Evolutionary conservation across 2,888 invertebrate genomes (phyloP).

Genomic region (Mythimna pallens): DNA sequence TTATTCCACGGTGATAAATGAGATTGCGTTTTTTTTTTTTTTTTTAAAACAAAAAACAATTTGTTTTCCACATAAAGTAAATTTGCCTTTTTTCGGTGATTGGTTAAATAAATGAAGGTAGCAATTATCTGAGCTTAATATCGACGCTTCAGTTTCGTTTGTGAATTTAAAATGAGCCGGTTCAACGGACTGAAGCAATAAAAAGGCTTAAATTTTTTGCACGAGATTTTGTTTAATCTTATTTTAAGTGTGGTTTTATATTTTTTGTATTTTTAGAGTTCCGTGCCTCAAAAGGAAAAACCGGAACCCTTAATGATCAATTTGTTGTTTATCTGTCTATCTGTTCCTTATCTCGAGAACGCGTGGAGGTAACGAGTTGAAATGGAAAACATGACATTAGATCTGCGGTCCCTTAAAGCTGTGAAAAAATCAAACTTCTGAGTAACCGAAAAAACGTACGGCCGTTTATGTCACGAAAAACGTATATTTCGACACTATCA

Average conservation of each 20-base stretch:
- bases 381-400: no score
- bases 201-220: slow-evolving; percentile 22
- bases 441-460: no score
- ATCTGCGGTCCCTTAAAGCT: no score
- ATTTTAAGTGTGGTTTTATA: slow-evolving; percentile 8
- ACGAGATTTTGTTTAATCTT: slow-evolving; percentile 17
- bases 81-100: slow-evolving; percentile 34
- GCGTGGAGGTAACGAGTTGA: no score
- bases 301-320: no score
- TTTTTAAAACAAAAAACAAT: slow-evolving; percentile 52
- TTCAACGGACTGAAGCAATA: slow-evolving; percentile 22
- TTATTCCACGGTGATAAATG: slow-evolving; percentile 70
- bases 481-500: no score
- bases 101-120: slow-evolving; percentile 38
- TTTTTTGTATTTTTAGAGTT: neutral
- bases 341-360: no score
- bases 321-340: no score
- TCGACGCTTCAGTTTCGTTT: slow-evolving; percentile 26
- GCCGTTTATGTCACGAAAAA: no score
- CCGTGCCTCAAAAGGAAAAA: no score
- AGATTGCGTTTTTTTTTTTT: slow-evolving; percentile 58
- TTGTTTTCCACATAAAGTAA: slow-evolving; percentile 54
- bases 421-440: no score
- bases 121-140: slow-evolving; percentile 50
- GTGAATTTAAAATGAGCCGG: slow-evolving; percentile 51